These are phyloP conservation scores for Leptinotarsa tumamoca DNA, from an alignment of 2,888 invertebrate genomes.

Conservation along the genomic window DNA sequence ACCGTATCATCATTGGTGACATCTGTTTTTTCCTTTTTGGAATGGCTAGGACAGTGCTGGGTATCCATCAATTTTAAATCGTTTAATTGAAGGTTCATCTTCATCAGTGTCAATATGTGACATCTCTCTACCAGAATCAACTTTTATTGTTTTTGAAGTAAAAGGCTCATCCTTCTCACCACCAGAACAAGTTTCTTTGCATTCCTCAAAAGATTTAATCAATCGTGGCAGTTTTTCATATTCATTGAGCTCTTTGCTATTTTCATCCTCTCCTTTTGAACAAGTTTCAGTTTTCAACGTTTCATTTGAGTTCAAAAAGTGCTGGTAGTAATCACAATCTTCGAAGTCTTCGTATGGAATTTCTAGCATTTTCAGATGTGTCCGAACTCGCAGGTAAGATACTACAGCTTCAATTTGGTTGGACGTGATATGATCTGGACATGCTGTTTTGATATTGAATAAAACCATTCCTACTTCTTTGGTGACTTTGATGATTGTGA, in stretches of 20 bases:
- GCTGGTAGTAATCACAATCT: conserved; percentile 38
- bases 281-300: not conserved
- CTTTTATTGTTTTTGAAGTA: not conserved
- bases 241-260: not conserved
- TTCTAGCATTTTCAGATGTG: conserved; percentile 55
- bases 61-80: not conserved
- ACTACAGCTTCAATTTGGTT: conserved; percentile 58
- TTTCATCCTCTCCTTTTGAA: not conserved
- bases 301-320: conserved; percentile 19
- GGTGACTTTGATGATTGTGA: conserved; percentile 51
- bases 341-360: conserved; percentile 60
- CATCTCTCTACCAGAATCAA: conserved; percentile 2
- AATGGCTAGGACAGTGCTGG: too few relatives aligned
- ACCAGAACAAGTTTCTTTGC: conserved; percentile 23
- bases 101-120: not conserved
- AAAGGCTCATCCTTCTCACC: not conserved
- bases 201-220: not conserved
- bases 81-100: conserved; percentile 18
- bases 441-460: conserved; percentile 58
- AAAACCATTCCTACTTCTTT: conserved; percentile 34
- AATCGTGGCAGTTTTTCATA: not conserved
- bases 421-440: conserved; percentile 58
- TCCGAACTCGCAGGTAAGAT: conserved; percentile 57
- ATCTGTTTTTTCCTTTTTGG: not conserved
- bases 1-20: not conserved